These are phyloP conservation scores for Nowickia ferox DNA, from an alignment of 2,888 invertebrate species.

Conservation along the genomic window DNA sequence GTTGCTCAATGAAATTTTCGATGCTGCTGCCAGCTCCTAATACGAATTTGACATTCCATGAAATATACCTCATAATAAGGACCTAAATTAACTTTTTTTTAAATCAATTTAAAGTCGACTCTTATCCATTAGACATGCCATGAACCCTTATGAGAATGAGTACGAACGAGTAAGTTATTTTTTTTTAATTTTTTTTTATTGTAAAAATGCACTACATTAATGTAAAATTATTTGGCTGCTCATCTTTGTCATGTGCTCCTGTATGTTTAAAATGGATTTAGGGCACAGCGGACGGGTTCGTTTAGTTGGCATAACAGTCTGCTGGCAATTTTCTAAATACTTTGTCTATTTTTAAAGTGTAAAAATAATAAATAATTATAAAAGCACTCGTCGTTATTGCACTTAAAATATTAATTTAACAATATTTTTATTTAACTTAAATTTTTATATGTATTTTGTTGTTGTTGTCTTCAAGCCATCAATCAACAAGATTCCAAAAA, in stretches of 20 bases:
- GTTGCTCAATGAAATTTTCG: too few relatives aligned
- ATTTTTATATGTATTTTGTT: background rate
- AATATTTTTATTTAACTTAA: conserved; percentile 28
- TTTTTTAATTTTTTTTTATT: background rate
- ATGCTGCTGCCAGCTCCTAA: too few relatives aligned
- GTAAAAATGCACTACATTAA: conserved; percentile 14
- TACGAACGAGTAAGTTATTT: background rate
- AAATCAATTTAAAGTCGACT: background rate
- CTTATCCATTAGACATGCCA: background rate
- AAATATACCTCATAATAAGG: too few relatives aligned
- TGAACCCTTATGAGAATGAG: background rate
- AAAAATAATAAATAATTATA: conserved; percentile 5
- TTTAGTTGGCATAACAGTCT: conserved; percentile 56
- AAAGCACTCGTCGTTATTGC: background rate
- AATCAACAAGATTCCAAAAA: conserved; percentile 45
- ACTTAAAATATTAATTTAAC: conserved; percentile 35
- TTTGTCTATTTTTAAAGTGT: conserved; percentile 37
- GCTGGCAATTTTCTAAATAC: conserved; percentile 45
- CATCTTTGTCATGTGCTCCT: conserved; percentile 70
- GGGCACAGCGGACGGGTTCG: conserved; percentile 66
- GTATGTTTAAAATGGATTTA: conserved; percentile 72
- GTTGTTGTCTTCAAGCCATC: conserved; percentile 12
- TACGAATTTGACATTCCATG: too few relatives aligned
- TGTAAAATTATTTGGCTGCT: conserved; percentile 64
- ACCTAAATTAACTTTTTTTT: background rate